Conservation (phyloP, 1,140 invertebrate species). For the Sitobion miscanthi region DNA sequence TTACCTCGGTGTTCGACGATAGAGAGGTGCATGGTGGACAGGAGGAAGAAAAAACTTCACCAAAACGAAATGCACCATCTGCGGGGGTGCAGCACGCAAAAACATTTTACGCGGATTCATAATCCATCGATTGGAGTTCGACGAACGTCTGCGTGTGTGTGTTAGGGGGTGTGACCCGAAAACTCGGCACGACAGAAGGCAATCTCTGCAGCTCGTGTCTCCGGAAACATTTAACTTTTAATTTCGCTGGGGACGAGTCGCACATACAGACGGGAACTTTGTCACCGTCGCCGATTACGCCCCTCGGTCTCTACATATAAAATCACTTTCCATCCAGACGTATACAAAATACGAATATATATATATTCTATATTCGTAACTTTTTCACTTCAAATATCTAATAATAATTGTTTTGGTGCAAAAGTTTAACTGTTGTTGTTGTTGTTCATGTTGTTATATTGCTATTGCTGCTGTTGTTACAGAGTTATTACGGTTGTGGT, state of each 20-base stretch:
- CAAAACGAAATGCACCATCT: neutral
- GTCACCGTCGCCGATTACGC: neutral
- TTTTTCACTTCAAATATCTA: neutral
- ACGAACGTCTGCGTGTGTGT: neutral
- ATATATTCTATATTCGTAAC: neutral
- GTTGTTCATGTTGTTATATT: neutral
- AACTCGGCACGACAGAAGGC: constrained; percentile 6
- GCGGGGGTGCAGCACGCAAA: constrained; percentile 9
- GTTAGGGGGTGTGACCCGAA: neutral
- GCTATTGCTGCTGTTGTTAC: neutral
- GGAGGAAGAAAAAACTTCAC: neutral
- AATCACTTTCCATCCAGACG: neutral
- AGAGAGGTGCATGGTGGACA: neutral
- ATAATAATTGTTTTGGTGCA: neutral
- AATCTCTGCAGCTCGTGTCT: constrained; percentile 20
- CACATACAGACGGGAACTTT: constrained; percentile 12
- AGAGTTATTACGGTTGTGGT: neutral
- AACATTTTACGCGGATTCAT: constrained; percentile 33
- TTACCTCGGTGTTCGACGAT: neutral
- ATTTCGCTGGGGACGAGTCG: constrained; percentile 26
- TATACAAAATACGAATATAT: neutral
- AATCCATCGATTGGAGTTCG: constrained; percentile 37
- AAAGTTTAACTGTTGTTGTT: constrained; percentile 23
- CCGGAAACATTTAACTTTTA: constrained; percentile 53
- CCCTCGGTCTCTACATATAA: neutral